These are phyloP conservation scores for Marmota monax DNA, from an alignment of 2,113 vertebrate genomes.

Conservation along the genomic window DNA sequence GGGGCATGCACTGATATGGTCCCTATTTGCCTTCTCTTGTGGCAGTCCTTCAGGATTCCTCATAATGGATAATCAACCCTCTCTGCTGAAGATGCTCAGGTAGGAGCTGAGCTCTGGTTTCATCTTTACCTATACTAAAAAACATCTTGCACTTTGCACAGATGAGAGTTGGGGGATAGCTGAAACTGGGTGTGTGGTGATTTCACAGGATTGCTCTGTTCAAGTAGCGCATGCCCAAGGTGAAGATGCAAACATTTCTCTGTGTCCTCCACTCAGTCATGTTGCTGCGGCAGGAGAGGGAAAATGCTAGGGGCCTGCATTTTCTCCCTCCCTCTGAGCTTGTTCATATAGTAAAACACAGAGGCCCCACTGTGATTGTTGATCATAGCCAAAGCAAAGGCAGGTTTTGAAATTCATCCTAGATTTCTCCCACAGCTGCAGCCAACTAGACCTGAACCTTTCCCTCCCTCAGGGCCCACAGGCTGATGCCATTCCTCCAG, in stretches of 20 bases:
- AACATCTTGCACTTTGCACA: too few species aligned
- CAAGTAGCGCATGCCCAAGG: rapidly evolving
- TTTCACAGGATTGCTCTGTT: rapidly evolving
- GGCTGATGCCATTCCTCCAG: background rate
- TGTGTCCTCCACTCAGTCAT: background rate
- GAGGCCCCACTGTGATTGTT: conserved; percentile 49
- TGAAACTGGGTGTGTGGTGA: background rate
- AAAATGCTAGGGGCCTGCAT: background rate
- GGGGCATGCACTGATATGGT: rapidly evolving
- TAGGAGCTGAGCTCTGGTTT: background rate
- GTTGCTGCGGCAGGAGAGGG: background rate
- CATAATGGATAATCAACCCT: too few species aligned
- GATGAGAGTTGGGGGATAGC: rapidly evolving
- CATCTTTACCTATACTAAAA: background rate
- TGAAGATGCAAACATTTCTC: background rate
- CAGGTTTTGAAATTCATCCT: conserved; percentile 64
- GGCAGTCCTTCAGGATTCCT: too few species aligned
- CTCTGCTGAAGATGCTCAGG: background rate
- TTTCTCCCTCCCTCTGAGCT: background rate
- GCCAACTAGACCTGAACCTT: background rate
- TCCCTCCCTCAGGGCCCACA: background rate
- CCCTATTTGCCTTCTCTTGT: background rate
- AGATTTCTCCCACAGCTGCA: conserved; percentile 25
- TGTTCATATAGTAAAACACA: conserved; percentile 54
- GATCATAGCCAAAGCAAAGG: conserved; percentile 53